Conservation (phyloP, 1,140 invertebrate genomes). For the Pseudomyrmex dendroicus region DNA sequence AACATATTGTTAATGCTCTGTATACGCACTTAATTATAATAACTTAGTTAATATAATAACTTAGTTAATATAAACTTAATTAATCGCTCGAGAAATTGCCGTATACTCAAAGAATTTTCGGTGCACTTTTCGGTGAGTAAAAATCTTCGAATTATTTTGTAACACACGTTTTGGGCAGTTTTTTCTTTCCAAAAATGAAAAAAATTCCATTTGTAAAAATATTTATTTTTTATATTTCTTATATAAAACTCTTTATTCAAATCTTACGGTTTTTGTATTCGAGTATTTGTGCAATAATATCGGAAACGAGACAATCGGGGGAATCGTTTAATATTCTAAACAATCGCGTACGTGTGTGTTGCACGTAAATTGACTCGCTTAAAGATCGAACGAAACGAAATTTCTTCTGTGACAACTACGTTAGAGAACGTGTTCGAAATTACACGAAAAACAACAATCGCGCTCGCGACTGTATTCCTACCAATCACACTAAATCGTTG, state of each 20-base stretch:
- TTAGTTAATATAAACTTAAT: no score
- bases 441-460: slow-evolving; percentile 25
- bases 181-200: no score
- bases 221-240: no score
- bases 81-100: slow-evolving; percentile 20
- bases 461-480: slow-evolving; percentile 36
- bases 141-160: slow-evolving; percentile 17
- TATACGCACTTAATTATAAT: slow-evolving; percentile 38
- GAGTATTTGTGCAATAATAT: no score
- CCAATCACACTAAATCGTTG: slow-evolving; percentile 55
- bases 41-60: slow-evolving; percentile 20
- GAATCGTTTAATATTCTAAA: no score
- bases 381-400: not conserved
- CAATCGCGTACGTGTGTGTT: no score
- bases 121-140: not conserved
- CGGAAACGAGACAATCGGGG: no score
- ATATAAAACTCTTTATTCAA: no score
- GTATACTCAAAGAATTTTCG: slow-evolving; percentile 26
- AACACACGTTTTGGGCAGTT: no score
- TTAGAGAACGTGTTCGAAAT: not conserved
- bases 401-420: no score
- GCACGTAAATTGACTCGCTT: not conserved
- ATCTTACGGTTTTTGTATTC: no score
- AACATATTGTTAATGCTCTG: slow-evolving; percentile 2
- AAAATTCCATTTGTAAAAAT: no score